Percentiles rank a stretch among this genome's conserved stretches.
These are phyloP conservation scores for Danaus melanippus DNA, from an alignment of 1,140 invertebrate genomes.

Conservation along the genomic window DNA sequence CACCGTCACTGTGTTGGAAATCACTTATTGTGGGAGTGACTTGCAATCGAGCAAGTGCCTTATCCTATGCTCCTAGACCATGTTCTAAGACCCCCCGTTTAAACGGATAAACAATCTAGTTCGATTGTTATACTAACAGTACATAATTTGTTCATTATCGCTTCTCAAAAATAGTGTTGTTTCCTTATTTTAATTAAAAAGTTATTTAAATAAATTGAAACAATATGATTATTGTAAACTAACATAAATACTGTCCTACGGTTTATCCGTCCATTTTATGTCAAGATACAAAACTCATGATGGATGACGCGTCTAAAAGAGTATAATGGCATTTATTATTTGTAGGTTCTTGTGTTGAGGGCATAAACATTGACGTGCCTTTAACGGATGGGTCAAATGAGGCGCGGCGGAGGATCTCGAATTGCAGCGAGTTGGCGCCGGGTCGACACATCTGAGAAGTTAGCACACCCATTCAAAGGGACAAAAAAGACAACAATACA, in stretches of 20 bases:
- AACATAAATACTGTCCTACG: too few relatives aligned
- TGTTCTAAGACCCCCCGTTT: constrained; percentile 37
- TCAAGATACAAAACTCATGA: constrained; percentile 20
- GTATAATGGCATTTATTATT: constrained; percentile 25
- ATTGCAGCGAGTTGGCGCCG: constrained; percentile 58
- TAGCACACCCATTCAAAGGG: too few relatives aligned
- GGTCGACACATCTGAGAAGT: constrained; percentile 20
- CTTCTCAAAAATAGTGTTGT: too few relatives aligned
- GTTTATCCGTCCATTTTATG: constrained; percentile 12
- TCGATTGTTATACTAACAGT: constrained; percentile 21
- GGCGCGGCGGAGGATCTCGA: constrained; percentile 43
- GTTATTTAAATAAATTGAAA: too few relatives aligned
- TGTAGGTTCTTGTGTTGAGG: constrained; percentile 24
- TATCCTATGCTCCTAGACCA: constrained; percentile 40
- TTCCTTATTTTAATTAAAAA: too few relatives aligned
- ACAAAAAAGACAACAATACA: constrained; percentile 49
- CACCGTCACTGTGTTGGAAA: constrained; percentile 62
- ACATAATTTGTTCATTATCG: too few relatives aligned
- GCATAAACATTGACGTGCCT: constrained; percentile 39
- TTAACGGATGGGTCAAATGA: constrained; percentile 42
- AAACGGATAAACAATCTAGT: constrained; percentile 28
- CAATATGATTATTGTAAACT: too few relatives aligned
- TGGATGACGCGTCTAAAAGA: constrained; percentile 23
- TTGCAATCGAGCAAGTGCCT: constrained; percentile 54
- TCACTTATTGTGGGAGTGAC: constrained; percentile 68